Evolutionary conservation across 1,140 invertebrate species (phyloP).

Genomic region (Anthonomus grandis): DNA sequence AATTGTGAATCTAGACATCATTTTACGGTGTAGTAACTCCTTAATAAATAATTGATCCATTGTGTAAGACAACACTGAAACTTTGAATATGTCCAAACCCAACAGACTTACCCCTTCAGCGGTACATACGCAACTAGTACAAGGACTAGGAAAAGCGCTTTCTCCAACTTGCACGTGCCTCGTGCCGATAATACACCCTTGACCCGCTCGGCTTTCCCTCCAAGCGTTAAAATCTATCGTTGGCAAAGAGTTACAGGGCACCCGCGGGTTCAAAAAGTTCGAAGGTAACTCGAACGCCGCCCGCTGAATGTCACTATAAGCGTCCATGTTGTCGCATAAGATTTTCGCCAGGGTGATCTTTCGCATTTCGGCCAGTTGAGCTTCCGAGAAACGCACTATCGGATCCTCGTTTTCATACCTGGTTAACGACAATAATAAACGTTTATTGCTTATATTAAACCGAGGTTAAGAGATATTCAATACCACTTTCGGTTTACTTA

Average conservation of each 20-base stretch:
- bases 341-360: slow-evolving; percentile 86
- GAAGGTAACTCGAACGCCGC: slow-evolving; percentile 86
- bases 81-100: too few relatives aligned
- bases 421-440: not conserved
- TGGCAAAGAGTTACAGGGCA: slow-evolving; percentile 74
- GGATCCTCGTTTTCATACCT: slow-evolving; percentile 89
- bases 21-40: too few relatives aligned
- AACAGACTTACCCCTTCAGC: slow-evolving; percentile 72
- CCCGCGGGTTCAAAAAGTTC: slow-evolving; percentile 81
- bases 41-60: too few relatives aligned
- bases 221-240: slow-evolving; percentile 76
- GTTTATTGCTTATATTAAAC: not conserved
- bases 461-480: not conserved
- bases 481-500: slow-evolving; percentile 33
- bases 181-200: slow-evolving; percentile 73
- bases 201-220: slow-evolving; percentile 64
- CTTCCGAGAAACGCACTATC: slow-evolving; percentile 78
- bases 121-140: slow-evolving; percentile 83
- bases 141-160: slow-evolving; percentile 78
- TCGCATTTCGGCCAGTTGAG: slow-evolving; percentile 86
- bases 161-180: slow-evolving; percentile 73
- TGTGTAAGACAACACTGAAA: too few relatives aligned
- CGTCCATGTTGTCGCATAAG: slow-evolving; percentile 90
- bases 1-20: too few relatives aligned
- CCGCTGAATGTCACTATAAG: slow-evolving; percentile 77